These are phyloP conservation scores for Agrilus cyanescens DNA, from an alignment of 2,888 invertebrate genomes.

Conservation along the genomic window DNA sequence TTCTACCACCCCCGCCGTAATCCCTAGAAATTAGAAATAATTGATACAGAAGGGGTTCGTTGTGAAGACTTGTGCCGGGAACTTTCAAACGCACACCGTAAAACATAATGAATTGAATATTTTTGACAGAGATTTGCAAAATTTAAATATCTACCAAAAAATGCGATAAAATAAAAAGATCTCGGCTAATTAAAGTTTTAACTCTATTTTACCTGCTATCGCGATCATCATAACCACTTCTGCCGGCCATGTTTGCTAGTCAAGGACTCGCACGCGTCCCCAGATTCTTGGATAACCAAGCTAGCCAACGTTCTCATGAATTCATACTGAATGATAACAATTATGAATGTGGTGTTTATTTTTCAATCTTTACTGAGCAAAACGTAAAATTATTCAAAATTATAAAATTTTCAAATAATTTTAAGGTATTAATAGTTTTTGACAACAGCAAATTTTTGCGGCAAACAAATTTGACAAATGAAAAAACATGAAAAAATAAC, in stretches of 20 bases:
- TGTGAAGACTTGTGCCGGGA: slow-evolving; percentile 11
- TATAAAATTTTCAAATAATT: too few relatives aligned
- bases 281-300: slow-evolving; percentile 18
- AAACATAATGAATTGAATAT: slow-evolving; percentile 5
- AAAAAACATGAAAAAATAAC: not conserved
- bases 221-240: slow-evolving; percentile 70
- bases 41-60: slow-evolving; percentile 11
- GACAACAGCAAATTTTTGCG: slow-evolving; percentile 14
- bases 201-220: slow-evolving; percentile 57
- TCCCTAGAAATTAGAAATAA: slow-evolving; percentile 33
- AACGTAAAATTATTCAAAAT: too few relatives aligned
- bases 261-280: slow-evolving; percentile 26
- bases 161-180: too few relatives aligned
- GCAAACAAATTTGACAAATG: slow-evolving; percentile 9
- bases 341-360: slow-evolving; percentile 14
- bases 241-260: slow-evolving; percentile 74
- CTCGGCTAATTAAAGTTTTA: slow-evolving; percentile 2
- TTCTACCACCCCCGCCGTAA: slow-evolving; percentile 45
- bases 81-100: slow-evolving; percentile 8
- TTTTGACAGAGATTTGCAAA: slow-evolving; percentile 2
- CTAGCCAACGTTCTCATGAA: slow-evolving; percentile 25
- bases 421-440: slow-evolving; percentile 1
- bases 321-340: slow-evolving; percentile 8
- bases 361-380: slow-evolving; percentile 3
- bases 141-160: too few relatives aligned